Conservation (phyloP, 2,797 vertebrate species). For the Sebastes minor region DNA sequence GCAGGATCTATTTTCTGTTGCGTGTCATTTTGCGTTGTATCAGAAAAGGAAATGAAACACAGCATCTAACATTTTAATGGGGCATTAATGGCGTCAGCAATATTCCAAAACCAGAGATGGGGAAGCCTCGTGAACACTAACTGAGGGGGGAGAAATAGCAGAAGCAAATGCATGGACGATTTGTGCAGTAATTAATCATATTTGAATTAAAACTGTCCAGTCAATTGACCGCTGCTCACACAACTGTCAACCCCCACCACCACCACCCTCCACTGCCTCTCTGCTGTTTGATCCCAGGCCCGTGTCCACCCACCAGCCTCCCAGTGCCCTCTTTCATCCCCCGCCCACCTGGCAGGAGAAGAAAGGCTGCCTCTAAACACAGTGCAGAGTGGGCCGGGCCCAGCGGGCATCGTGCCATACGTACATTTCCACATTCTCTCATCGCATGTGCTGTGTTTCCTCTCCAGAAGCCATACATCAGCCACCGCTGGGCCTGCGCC, state of each 20-base stretch:
- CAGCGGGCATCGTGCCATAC: constrained; percentile 63
- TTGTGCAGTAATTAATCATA: constrained; percentile 40
- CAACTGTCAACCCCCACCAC: constrained; percentile 19
- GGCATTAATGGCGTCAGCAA: constrained; percentile 39
- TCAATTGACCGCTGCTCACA: constrained; percentile 36
- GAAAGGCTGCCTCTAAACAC: constrained; percentile 73
- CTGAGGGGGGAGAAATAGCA: background rate
- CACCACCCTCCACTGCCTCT: constrained; percentile 43
- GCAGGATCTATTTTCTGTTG: background rate
- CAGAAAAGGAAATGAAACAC: constrained; percentile 46
- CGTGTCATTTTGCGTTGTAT: constrained; percentile 13
- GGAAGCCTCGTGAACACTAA: constrained; percentile 37
- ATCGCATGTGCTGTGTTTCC: constrained; percentile 71
- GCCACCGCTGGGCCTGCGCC: constrained; percentile 42
- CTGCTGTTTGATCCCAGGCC: constrained; percentile 55
- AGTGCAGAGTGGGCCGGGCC: constrained; percentile 63
- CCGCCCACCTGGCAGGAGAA: constrained; percentile 77
- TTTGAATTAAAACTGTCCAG: constrained; percentile 39
- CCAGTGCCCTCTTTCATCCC: constrained; percentile 57
- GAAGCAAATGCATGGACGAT: constrained; percentile 15
- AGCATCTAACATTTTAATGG: constrained; percentile 24
- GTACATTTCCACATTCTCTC: constrained; percentile 74
- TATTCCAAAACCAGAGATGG: constrained; percentile 29
- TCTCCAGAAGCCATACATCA: constrained; percentile 74
- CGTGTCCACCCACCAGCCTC: constrained; percentile 60